Conservation (phyloP, 2,797 vertebrate genomes). For the Varecia variegata region DNA sequence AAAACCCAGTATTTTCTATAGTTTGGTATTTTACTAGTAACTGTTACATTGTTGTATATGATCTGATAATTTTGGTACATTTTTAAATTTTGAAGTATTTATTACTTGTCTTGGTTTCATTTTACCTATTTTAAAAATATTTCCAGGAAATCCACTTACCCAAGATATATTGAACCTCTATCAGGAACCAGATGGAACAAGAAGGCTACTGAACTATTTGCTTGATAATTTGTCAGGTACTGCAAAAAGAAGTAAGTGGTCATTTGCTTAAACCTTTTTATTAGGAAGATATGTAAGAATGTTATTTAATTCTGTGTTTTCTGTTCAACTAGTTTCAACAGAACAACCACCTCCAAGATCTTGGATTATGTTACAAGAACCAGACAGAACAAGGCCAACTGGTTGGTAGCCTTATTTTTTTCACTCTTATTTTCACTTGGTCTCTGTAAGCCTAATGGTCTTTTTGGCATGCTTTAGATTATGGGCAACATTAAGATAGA, state of each 20-base stretch:
- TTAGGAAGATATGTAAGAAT: conserved; percentile 74
- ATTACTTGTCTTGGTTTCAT: conserved; percentile 19
- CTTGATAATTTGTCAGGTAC: conserved; percentile 99
- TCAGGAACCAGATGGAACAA: conserved; percentile 97
- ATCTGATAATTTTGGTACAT: neutral
- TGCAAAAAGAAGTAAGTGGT: conserved; percentile 96
- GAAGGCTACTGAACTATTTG: conserved; percentile 98
- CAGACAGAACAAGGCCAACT: conserved; percentile 93
- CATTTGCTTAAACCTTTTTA: conserved; percentile 67
- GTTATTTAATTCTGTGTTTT: conserved; percentile 69
- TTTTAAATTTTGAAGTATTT: conserved; percentile 37
- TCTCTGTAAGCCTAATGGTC: neutral
- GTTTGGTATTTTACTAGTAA: neutral
- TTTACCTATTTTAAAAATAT: conserved; percentile 71
- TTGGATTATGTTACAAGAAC: conserved; percentile 97
- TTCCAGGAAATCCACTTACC: conserved; percentile 97
- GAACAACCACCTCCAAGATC: conserved; percentile 96
- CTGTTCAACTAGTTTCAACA: conserved; percentile 89
- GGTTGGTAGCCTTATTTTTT: conserved; percentile 82
- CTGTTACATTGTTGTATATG: neutral
- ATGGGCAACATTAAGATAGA: neutral
- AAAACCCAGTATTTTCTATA: neutral
- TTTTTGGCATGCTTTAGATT: neutral
- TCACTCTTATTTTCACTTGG: neutral
- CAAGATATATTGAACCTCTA: conserved; percentile 99